Base-by-base conservation (phyloP, 2,797 vertebrate species). In the Poecilia gillii region DNA sequence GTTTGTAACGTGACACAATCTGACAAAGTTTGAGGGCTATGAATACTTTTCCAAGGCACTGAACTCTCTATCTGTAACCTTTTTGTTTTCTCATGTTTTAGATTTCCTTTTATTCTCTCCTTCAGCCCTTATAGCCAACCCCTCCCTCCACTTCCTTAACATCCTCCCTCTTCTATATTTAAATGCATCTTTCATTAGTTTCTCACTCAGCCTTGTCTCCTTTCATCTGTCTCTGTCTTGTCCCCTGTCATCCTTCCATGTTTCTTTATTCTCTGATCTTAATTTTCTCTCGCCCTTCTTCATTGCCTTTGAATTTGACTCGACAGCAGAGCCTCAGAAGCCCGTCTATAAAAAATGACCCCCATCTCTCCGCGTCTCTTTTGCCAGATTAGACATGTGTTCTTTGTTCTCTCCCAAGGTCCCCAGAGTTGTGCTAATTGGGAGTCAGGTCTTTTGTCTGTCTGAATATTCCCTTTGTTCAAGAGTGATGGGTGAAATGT, bases 351-450 rank as follows among this genome's bases (percentile, higher is more conserved):
- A 76, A 72, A 72, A 87, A 81, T 86, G 81, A 84, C 85, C 85
- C 85, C 81, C 77, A 49, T 88, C 81, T 85, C 49, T 81, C 78
- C 33, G 47, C 25, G 43, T 83, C 79, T 89, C 75, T 88, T 82
- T 85, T 88, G 55, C 83, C 79, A 85, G 83, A 91, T 92, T 84
- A 90, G 84, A 90, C 91, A 90, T 88, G 91, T 90, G 82, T 53
- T 90, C 92, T 93, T 92, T 93, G 92, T 93, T 93, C 91, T 89
- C 3, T 73, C 77, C 84, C 66, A 71, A 72, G 57, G 81, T 90
- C 90, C 78, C 87, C 5, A 43, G 86, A 83, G 89, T 83, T 92
- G 72, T 74, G 77, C 87, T 92, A 93, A 94, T 94, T 94, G 85
- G 82, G 66, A 86, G 73, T 78, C 72, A 57, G 41, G 76, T 77